Conservation (phyloP, 2,888 invertebrate genomes). For the Polydesmus complanatus region DNA sequence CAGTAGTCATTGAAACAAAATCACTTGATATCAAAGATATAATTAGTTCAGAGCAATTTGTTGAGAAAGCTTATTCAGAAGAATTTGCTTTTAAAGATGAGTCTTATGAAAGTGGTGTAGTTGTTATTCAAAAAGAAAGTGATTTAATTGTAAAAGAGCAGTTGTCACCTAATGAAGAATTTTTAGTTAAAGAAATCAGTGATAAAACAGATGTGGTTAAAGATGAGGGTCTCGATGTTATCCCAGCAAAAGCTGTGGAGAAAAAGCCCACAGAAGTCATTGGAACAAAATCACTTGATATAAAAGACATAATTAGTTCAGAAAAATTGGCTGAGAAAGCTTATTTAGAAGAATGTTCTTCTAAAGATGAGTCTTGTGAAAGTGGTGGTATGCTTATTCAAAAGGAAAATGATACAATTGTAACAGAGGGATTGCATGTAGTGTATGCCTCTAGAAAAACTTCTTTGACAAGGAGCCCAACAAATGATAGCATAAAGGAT, state of each 20-base stretch:
- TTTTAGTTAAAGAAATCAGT: constrained; percentile 2
- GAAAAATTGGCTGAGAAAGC: too few species aligned
- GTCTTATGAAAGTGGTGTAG: too few species aligned
- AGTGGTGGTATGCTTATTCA: not conserved
- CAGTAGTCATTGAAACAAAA: too few species aligned
- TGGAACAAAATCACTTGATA: not conserved
- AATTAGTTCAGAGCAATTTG: too few species aligned
- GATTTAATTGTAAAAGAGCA: too few species aligned
- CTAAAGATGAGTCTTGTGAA: not conserved
- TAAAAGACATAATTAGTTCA: too few species aligned
- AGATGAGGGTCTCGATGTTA: not conserved
- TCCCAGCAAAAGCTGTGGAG: not conserved
- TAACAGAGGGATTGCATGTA: not conserved
- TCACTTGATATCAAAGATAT: too few species aligned
- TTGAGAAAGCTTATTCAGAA: too few species aligned
- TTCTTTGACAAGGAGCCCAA: not conserved
- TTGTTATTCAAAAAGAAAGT: too few species aligned
- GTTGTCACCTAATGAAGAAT: too few species aligned
- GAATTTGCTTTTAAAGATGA: too few species aligned
- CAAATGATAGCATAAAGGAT: constrained; percentile 8
- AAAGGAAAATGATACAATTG: not conserved
- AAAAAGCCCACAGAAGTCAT: not conserved
- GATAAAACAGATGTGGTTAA: not conserved
- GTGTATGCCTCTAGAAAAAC: not conserved
- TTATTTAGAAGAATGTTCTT: too few species aligned